Evolutionary conservation across 2,888 invertebrate genomes (phyloP), one percentile per base, ranked within the genome.

Genomic region (Miltochrista miniata): DNA sequence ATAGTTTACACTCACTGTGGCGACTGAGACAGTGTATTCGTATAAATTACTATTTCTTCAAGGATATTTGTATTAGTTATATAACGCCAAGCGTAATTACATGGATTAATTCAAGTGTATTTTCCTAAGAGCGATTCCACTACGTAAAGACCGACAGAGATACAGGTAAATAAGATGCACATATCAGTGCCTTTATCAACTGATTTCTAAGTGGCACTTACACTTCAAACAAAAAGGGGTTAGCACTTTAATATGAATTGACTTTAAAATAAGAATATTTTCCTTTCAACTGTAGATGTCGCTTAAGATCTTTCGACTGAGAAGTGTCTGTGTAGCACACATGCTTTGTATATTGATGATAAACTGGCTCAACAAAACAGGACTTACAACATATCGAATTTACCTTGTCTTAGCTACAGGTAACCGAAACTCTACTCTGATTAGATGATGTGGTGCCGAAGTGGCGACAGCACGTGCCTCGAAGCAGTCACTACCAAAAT

Each of bases 71-170:
- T 57, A 38, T 54, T n/a, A 29, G 9, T 12, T 40, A 30, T 36
- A 41, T 50, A 45, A 31, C 50, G 45, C 7, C 45, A 29, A 39
- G 50, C 39, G 45, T 54, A 54, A 55, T 60, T 56, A 56, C 29
- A 14, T 43, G 14, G 30, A 48, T 15, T 43, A 34, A 46, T 39
- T 45, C 12, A 30, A n/a, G 45, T 47, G 53, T 48, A 31, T 36
- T 57, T 63, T 13, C 51, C 38, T 33, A 15, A 50, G 33, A 44
- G 47, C 18, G 43, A 48, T 50, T 45, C 43, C 44, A 38, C 40
- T 48, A 47, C 30, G 36, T 43, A 39, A 43, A 50, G 11, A 52
- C 9, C 13, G 18, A 33, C 13, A 39, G 13, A 52, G 47, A 47
- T 46, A 46, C 13, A 45, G 40, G 40, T 36, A 45, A 37, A 43